phyloP scores from a whole-genome alignment of 2,113 vertebrate genomes.

The Labrus mixtus region DNA sequence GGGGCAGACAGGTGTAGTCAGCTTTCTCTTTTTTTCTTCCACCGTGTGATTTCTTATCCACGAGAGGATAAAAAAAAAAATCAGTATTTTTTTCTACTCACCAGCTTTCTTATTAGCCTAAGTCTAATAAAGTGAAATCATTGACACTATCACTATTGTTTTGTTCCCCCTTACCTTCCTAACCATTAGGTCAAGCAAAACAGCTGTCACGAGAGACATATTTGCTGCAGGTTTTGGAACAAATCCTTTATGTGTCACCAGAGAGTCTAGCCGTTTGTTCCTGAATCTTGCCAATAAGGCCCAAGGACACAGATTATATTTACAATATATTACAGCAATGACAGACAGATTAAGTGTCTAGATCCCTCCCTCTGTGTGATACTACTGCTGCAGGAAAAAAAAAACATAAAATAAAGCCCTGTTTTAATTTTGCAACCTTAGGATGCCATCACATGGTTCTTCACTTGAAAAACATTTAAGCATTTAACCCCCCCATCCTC shows the following conservation, averaged over 20 bases:
- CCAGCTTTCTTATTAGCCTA: background rate
- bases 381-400: background rate
- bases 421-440: background rate
- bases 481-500: too few relatives aligned
- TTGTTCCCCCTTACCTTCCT: background rate
- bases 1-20: conserved; percentile 71
- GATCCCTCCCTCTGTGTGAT: background rate
- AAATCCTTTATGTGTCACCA: background rate
- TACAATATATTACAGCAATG: conserved; percentile 22
- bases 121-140: background rate
- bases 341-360: conserved; percentile 17
- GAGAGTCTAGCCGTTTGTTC: background rate
- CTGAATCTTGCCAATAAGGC: conserved; percentile 1
- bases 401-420: background rate
- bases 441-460: background rate
- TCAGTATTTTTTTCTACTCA: too few relatives aligned
- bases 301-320: background rate
- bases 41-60: too few relatives aligned
- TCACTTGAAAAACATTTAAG: too few relatives aligned
- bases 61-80: too few relatives aligned
- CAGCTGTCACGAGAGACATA: background rate
- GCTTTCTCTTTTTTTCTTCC: conserved; percentile 15
- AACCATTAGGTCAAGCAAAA: background rate
- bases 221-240: conserved; percentile 7
- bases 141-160: too few relatives aligned